A percentile compares a stretch with the other conserved stretches of the same genome.
These are phyloP conservation scores for Albula goreensis DNA, from an alignment of 2,113 vertebrate genomes.

Conservation along the genomic window DNA sequence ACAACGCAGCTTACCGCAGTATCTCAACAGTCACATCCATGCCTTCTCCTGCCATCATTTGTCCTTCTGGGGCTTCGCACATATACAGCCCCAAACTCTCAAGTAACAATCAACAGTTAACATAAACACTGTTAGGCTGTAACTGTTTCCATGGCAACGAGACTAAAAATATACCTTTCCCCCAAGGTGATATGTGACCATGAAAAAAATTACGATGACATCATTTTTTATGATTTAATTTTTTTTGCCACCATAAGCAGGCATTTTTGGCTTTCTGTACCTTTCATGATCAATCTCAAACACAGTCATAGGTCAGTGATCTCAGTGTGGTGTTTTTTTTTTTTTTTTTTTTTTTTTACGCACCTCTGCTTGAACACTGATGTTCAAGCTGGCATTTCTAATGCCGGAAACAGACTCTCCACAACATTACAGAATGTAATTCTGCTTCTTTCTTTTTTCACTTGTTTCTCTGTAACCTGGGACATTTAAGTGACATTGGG, in stretches of 20 bases:
- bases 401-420: too few relatives aligned
- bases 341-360: too few relatives aligned
- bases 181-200: constrained; percentile 4
- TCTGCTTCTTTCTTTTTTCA: not conserved
- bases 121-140: not conserved
- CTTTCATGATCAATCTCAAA: too few relatives aligned
- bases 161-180: not conserved
- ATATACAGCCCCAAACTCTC: not conserved
- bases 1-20: not conserved
- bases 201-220: not conserved
- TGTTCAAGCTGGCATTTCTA: not conserved
- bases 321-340: too few relatives aligned
- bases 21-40: not conserved
- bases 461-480: not conserved
- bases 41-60: not conserved
- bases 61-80: not conserved
- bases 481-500: not conserved
- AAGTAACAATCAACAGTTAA: not conserved
- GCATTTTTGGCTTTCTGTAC: too few relatives aligned
- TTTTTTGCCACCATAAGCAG: not conserved
- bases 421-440: not conserved
- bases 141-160: not conserved
- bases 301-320: too few relatives aligned
- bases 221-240: not conserved
- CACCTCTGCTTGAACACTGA: not conserved